Conservation (phyloP, 37 sponge, comb jelly and placozoan genomes). For the Petrosia ficiformis region DNA sequence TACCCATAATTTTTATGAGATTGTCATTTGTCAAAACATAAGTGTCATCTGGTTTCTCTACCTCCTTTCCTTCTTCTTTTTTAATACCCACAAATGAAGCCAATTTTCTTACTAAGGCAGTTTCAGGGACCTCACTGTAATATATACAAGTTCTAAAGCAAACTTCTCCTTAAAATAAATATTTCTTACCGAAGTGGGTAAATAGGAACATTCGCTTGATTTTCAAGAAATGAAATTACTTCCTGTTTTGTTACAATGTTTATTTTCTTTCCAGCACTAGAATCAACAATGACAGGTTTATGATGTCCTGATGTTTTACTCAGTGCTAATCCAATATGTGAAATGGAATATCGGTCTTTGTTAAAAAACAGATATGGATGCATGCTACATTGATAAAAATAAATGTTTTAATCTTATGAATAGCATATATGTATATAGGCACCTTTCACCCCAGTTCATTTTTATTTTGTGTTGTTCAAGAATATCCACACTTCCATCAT, state of each 20-base stretch:
- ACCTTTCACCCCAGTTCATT: background rate
- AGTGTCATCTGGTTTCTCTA: slow-evolving; percentile 3
- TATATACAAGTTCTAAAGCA: too few species aligned
- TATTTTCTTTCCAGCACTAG: background rate
- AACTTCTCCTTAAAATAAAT: too few species aligned
- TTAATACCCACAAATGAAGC: slow-evolving; percentile 30
- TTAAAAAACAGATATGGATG: slow-evolving; percentile 76
- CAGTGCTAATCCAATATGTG: slow-evolving; percentile 40
- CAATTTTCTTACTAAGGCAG: too few species aligned
- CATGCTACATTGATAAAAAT: slow-evolving; percentile 3
- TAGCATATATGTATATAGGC: background rate
- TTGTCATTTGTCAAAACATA: slow-evolving; percentile 44
- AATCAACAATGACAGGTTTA: background rate
- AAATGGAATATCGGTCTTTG: slow-evolving; percentile 14
- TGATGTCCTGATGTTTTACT: too few species aligned
- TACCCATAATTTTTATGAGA: slow-evolving; percentile 39
- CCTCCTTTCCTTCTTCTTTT: background rate
- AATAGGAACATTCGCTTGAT: slow-evolving; percentile 17
- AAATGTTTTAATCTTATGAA: background rate
- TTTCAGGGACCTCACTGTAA: too few species aligned
- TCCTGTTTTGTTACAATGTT: background rate
- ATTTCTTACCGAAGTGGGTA: slow-evolving; percentile 21
- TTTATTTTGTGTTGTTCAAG: background rate
- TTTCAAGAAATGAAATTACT: background rate
- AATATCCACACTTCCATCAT: background rate